Evolutionary conservation across 2,113 vertebrate species (phyloP), one percentile per base, ranked within the genome.

Genomic region (Pomatostomus ruficeps): DNA sequence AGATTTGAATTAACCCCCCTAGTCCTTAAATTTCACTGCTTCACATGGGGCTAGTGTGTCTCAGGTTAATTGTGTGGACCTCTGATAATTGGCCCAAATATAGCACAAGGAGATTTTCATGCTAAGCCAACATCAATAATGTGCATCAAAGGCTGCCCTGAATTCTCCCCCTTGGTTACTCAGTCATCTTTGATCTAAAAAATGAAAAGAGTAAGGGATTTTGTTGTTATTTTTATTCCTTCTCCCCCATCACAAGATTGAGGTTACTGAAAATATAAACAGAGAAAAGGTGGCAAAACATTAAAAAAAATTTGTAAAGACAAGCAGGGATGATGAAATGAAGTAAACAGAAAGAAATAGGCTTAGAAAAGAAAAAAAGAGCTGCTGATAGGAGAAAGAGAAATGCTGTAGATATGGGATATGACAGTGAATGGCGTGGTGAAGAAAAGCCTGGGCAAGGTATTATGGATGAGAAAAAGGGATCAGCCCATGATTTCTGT

Each of bases 171-270:
- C 85, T 93, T 9, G 3, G 85, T 90, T 80, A 59, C 58, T 94
- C 93, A 91, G 90, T 94, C 93, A 95, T 94, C 95, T 96, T 96
- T 96, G 96, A 96, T 97, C 93, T 93, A 45, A 83, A 90, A 96
- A 96, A 94, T 94, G 55, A 97, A 96, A 95, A 95, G 90, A 88
- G 21, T 86, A 88, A 88, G 61, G 75, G 82, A 94, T 80, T 96
- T 91, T 96, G 88, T 95, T 91, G 86, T 91, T 95, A 94, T 95
- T 96, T 96, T 95, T 96, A 55, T 91, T 94, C 57, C 71, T 79
- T 91, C 63, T 95, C 68, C 40, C 57, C 61, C 54, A 68, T 87
- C 38, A 49, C 58, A 55, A 65, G 81, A 90, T 14, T 77, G 88
- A 90, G 75, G 75, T 94, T 91, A 88, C 43, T 57, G 82, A 93